Evolutionary conservation across 2,797 vertebrate species (phyloP).

Genomic region (Crenichthys baileyi): DNA sequence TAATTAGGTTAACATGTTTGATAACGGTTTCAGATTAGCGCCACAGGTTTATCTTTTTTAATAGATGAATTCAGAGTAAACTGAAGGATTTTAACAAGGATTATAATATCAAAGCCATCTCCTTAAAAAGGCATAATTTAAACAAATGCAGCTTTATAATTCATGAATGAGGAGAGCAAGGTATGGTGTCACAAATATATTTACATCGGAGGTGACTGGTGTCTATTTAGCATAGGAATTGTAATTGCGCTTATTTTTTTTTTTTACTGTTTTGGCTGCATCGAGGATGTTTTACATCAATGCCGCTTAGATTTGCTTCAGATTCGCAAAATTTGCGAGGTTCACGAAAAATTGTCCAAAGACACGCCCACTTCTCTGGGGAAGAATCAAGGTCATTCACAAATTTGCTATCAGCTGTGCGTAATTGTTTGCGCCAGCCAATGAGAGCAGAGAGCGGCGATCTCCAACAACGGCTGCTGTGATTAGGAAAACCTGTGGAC

Average conservation of each 20-base stretch:
- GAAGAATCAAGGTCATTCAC: constrained; percentile 89
- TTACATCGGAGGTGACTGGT: constrained; percentile 18
- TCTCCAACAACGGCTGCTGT: constrained; percentile 45
- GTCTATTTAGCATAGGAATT: constrained; percentile 58
- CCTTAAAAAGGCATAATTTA: constrained; percentile 61
- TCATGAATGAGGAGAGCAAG: constrained; percentile 59
- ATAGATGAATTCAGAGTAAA: constrained; percentile 19
- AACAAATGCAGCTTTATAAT: constrained; percentile 68
- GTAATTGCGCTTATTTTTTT: constrained; percentile 53
- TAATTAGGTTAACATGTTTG: constrained; percentile 10
- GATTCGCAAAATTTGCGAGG: background rate
- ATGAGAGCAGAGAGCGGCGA: constrained; percentile 71
- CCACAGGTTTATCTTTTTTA: constrained; percentile 13
- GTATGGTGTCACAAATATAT: constrained; percentile 35
- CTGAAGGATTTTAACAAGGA: constrained; percentile 13
- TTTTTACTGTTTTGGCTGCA: background rate
- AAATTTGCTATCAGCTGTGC: constrained; percentile 80
- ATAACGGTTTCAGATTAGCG: constrained; percentile 7
- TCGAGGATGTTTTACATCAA: constrained; percentile 2
- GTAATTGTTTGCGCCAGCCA: constrained; percentile 80
- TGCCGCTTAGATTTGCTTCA: background rate
- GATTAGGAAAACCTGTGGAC: constrained; percentile 70
- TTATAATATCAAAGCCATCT: constrained; percentile 76
- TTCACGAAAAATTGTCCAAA: background rate
- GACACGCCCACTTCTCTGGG: constrained; percentile 58